Evolutionary conservation across 2,113 vertebrate genomes (phyloP), one percentile per base, ranked within the genome.

Genomic region (Myodes glareolus): DNA sequence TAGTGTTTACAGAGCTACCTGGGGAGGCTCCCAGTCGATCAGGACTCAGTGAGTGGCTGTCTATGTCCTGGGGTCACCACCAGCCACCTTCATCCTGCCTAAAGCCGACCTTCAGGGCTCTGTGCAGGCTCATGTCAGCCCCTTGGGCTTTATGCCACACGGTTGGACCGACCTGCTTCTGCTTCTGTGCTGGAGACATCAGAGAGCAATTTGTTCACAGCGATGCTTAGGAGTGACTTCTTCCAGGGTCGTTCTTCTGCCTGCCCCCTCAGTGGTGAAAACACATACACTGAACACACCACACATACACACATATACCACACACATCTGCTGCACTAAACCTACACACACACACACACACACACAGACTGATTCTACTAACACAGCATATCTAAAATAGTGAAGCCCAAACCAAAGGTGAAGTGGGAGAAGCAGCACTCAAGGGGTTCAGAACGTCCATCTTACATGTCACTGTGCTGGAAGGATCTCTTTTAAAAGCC

Each of bases 341-440:
- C 68, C 68, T n/a, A 11, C 33, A 36, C 68, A 70, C 68, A 39
- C 16, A 72, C 70, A 58, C 55, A 58, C 36, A 73, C n/a, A 73
- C 8, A 81, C 1, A 36, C 16, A 36, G 4, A 5, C 1, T 19
- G 4, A 50, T 21, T 25, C 25, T 61, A 8, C 13, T 31, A 25
- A 7, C 1, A 21, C 33, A 11, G 5, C 1, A 21, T 27, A 11
- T 16, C 21, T 1, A 14, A 19, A 65, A 19, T 2, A 61, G 50
- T 36, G 58, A 87, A 36, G 23, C 27, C 63, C 36, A 52, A 12
- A 17, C 42, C 84, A 70, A 58, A 72, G 17, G 13, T 7, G 23
- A 19, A 17, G 10, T 3, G 33, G 33, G 45, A 55, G 2, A 9
- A 11, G 25, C 3, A 55, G 39, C 8, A 52, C 58, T 76, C 17